A percentile compares a stretch with the other conserved stretches of the same genome.
phyloP scores from a whole-genome alignment of 2,113 vertebrate species.

The Nothocercus nigrocapillus region DNA sequence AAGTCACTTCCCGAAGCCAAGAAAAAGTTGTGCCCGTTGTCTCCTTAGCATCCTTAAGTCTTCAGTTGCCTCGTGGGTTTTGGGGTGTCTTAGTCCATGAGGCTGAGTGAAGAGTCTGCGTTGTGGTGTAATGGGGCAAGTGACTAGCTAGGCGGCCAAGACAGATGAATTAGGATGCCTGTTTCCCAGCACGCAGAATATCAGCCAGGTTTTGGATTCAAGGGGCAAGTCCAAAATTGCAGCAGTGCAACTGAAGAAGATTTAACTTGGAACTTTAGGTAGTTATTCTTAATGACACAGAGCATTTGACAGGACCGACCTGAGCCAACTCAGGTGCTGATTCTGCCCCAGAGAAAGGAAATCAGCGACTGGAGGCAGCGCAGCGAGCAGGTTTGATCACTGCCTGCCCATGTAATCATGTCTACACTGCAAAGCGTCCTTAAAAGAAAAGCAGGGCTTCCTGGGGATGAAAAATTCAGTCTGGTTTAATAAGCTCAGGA shows the following conservation, averaged over 20 bases:
- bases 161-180: not conserved
- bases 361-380: not conserved
- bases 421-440: not conserved
- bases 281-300: not conserved
- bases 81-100: rapidly evolving
- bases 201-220: not conserved
- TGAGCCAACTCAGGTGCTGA: rapidly evolving
- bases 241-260: not conserved
- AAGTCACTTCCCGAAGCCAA: not conserved
- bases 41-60: not conserved
- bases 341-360: not conserved
- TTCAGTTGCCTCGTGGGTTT: not conserved
- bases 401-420: not conserved
- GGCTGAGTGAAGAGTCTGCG: not conserved
- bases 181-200: not conserved
- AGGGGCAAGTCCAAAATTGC: not conserved
- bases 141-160: not conserved
- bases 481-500: not conserved
- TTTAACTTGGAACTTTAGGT: not conserved
- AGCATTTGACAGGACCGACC: not conserved
- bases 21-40: not conserved
- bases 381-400: rapidly evolving
- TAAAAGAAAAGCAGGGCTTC: not conserved
- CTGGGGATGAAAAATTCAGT: not conserved
- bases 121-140: not conserved